Conservation (phyloP, 1,140 invertebrate species). For the Asobara japonica region DNA sequence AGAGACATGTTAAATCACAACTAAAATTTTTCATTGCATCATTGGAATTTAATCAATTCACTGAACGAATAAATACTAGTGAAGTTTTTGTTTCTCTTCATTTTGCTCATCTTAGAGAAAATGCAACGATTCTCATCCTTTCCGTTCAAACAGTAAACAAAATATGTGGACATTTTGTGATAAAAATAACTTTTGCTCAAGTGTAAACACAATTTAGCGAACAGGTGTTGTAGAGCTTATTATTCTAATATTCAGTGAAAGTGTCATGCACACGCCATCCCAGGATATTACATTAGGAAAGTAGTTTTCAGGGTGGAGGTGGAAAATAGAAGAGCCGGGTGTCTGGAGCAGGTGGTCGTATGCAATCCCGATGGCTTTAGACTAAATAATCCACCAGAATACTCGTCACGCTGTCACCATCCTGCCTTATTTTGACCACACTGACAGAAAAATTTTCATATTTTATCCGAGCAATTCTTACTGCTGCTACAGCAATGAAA, state of each 20-base stretch:
- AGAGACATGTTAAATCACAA: too few relatives aligned
- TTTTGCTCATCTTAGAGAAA: too few relatives aligned
- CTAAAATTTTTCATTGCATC: too few relatives aligned
- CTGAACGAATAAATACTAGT: too few relatives aligned
- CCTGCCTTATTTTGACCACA: background rate
- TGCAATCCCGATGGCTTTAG: slow-evolving; percentile 4
- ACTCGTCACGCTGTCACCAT: background rate
- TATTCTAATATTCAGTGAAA: slow-evolving; percentile 31
- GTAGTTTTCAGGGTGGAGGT: background rate
- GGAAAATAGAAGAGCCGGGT: background rate
- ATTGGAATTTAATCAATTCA: too few relatives aligned
- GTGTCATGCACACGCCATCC: slow-evolving; percentile 8
- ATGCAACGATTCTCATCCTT: background rate
- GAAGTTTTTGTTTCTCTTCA: too few relatives aligned
- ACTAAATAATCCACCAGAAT: background rate
- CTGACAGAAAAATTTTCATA: too few relatives aligned
- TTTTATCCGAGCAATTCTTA: background rate
- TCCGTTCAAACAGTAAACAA: background rate
- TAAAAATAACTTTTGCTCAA: background rate
- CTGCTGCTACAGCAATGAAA: too few relatives aligned
- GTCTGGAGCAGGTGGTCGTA: slow-evolving; percentile 12
- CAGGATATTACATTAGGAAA: slow-evolving; percentile 25
- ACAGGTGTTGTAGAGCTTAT: slow-evolving; percentile 25
- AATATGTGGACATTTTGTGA: background rate
- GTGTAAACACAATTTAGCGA: slow-evolving; percentile 12